Percentiles rank a stretch among this genome's conserved stretches.
These are phyloP conservation scores for Nothoprocta pentlandii DNA, from an alignment of 2,113 vertebrate genomes.

Conservation along the genomic window DNA sequence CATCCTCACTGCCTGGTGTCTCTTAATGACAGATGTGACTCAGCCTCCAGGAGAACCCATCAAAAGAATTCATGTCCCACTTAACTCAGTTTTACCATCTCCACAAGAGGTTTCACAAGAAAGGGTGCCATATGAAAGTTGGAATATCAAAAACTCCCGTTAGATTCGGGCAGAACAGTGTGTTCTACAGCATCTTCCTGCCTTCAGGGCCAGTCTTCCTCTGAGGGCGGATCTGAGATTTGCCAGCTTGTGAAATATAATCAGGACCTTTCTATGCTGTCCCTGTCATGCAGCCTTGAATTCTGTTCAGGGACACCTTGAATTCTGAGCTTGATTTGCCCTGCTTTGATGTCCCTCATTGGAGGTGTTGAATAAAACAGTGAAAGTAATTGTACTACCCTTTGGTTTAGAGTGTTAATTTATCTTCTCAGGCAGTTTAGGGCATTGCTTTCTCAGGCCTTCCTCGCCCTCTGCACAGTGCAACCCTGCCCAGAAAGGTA, in stretches of 20 bases:
- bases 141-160: neutral
- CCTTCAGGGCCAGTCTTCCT: slow-evolving; percentile 14
- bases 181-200: neutral
- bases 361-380: slow-evolving; percentile 8
- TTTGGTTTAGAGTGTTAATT: neutral
- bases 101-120: neutral
- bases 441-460: neutral
- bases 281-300: slow-evolving; percentile 34
- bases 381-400: slow-evolving; percentile 12
- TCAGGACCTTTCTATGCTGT: neutral
- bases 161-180: neutral
- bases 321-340: slow-evolving; percentile 23
- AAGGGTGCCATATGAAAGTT: neutral
- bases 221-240: neutral
- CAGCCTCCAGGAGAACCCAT: neutral
- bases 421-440: neutral
- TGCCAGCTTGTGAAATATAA: slow-evolving; percentile 44
- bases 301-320: neutral
- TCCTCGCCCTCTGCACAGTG: neutral
- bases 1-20: neutral
- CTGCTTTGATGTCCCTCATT: neutral
- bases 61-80: neutral
- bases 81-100: neutral
- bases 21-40: neutral
- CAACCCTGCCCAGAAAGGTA: neutral